These are phyloP conservation scores for Myrmophylax atrothorax DNA, from an alignment of 2,113 vertebrate species.

Conservation along the genomic window DNA sequence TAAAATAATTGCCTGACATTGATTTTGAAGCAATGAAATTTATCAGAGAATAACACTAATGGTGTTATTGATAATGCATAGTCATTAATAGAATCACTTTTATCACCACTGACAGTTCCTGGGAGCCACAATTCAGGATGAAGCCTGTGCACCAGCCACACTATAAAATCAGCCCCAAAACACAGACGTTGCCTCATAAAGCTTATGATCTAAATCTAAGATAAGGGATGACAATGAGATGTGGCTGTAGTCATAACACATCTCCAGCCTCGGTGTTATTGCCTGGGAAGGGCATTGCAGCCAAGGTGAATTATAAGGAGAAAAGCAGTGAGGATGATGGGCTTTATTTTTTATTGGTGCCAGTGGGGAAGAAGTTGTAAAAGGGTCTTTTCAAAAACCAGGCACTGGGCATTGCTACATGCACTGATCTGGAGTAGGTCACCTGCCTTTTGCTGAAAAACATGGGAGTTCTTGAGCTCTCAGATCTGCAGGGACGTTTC, in stretches of 20 bases:
- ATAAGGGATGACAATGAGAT: not conserved
- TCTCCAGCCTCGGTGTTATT: not conserved
- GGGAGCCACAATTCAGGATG: not conserved
- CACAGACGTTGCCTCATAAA: not conserved
- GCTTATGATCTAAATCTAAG: not conserved
- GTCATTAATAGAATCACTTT: not conserved
- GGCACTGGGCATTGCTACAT: not conserved
- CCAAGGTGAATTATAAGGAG: not conserved
- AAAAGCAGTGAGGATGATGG: not conserved
- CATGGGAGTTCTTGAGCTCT: not conserved
- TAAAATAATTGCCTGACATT: slow-evolving; percentile 37
- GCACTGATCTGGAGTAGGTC: not conserved
- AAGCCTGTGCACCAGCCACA: not conserved
- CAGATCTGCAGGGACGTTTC: not conserved
- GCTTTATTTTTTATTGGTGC: not conserved
- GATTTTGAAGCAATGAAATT: slow-evolving; percentile 24
- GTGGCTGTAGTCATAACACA: not conserved
- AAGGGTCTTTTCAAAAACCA: not conserved
- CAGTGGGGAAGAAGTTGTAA: not conserved
- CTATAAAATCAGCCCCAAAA: not conserved
- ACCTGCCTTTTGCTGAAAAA: not conserved
- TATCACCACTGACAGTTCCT: not conserved
- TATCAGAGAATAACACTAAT: not conserved
- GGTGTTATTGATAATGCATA: not conserved
- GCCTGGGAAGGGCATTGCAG: not conserved